A percentile compares a stretch with the other conserved stretches of the same genome.
Evolutionary conservation across 2,113 vertebrate species (phyloP).

Genomic region (Meriones unguiculatus): DNA sequence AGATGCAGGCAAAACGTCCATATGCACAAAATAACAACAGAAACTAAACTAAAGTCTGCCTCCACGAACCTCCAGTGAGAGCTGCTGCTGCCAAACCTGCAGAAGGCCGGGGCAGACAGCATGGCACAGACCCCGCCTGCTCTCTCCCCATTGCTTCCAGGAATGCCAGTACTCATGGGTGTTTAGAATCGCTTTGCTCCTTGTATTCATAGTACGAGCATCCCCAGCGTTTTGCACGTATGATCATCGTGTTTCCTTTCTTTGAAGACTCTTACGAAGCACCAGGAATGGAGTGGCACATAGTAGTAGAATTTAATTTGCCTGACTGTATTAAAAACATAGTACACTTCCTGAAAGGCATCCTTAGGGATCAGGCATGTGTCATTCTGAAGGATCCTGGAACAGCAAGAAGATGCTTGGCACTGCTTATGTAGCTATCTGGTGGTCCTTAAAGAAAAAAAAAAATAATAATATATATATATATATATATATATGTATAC

Average conservation of each 20-base stretch:
- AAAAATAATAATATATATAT: neutral
- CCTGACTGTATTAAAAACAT: neutral
- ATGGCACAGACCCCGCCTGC: neutral
- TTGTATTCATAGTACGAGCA: neutral
- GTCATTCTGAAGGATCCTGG: neutral
- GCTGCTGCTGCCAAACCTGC: neutral
- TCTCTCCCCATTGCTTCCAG: neutral
- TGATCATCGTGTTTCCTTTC: neutral
- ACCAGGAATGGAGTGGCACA: slow-evolving; percentile 1
- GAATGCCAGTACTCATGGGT: neutral
- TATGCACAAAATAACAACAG: neutral
- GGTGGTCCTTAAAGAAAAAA: neutral
- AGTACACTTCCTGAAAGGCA: neutral
- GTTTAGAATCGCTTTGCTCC: neutral
- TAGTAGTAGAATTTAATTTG: neutral
- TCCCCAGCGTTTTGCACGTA: neutral
- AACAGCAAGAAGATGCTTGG: neutral
- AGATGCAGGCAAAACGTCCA: neutral
- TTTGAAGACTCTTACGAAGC: neutral
- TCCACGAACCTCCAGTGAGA: neutral
- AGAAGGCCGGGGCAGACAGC: neutral
- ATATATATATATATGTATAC: neutral
- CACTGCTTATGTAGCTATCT: neutral
- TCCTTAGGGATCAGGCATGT: neutral
- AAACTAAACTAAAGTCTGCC: neutral